Conservation (phyloP, 2,113 vertebrate genomes). For the Emydura subglobosa region DNA sequence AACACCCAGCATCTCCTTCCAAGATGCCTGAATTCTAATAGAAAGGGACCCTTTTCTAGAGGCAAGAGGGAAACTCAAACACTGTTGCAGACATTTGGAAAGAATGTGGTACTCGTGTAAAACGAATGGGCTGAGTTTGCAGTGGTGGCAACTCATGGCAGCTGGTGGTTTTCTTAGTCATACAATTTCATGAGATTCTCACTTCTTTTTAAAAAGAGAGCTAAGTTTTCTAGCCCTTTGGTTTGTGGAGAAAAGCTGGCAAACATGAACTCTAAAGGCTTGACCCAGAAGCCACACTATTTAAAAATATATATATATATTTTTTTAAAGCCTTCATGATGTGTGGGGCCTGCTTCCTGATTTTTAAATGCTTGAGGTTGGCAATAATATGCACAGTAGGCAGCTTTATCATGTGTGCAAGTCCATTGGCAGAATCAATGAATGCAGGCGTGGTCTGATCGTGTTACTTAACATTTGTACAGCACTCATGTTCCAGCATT, state of each 20-base stretch:
- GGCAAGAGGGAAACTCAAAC: not conserved
- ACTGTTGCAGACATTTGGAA: not conserved
- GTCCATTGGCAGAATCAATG: not conserved
- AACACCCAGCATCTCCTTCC: not conserved
- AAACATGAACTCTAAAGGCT: not conserved
- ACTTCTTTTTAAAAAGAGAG: not conserved
- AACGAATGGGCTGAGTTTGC: not conserved
- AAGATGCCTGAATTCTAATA: not conserved
- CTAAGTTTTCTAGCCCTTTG: not conserved
- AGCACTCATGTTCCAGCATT: not conserved
- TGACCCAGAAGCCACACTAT: not conserved
- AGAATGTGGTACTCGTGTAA: not conserved
- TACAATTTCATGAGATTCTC: not conserved
- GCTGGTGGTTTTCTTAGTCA: not conserved
- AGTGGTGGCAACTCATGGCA: not conserved
- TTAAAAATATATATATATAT: too few species aligned
- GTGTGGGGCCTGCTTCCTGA: not conserved
- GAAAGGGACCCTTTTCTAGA: not conserved
- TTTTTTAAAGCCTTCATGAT: not conserved
- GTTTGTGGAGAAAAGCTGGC: not conserved
- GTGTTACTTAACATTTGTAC: accelerated
- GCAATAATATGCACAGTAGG: not conserved
- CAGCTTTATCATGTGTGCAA: not conserved
- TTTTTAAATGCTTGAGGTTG: not conserved
- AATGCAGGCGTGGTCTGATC: not conserved